These are phyloP conservation scores for Umimayanthus chanpuru DNA, from an alignment of 92 coral and sea anemone species.

Conservation along the genomic window DNA sequence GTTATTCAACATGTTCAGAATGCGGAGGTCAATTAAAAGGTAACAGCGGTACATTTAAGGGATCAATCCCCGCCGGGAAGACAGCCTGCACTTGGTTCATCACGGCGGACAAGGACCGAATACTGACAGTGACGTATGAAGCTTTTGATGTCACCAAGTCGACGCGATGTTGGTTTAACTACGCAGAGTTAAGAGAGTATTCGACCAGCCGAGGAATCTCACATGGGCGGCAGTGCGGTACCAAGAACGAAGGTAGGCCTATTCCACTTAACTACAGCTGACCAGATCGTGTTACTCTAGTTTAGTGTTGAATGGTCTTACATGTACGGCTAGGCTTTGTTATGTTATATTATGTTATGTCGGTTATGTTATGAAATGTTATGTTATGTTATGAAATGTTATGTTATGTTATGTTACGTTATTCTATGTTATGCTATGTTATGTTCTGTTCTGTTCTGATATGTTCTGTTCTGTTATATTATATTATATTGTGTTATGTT, in stretches of 20 bases:
- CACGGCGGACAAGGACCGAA: conserved; percentile 5
- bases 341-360: too few species aligned
- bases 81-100: conserved; percentile 30
- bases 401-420: not conserved
- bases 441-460: too few species aligned
- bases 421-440: too few species aligned
- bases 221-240: conserved; percentile 33
- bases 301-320: too few species aligned
- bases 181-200: conserved; percentile 21
- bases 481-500: too few species aligned
- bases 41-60: conserved; percentile 9
- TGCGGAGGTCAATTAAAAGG: conserved; percentile 25
- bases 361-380: too few species aligned
- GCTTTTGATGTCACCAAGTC: conserved; percentile 26
- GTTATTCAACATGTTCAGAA: not conserved
- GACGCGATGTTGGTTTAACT: conserved; percentile 8
- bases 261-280: not conserved
- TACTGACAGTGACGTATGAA: conserved; percentile 13
- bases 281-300: too few species aligned
- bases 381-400: not conserved
- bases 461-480: too few species aligned
- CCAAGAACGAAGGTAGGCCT: conserved; percentile 14
- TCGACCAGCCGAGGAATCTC: not conserved
- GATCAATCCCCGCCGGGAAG: conserved; percentile 2
- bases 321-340: too few species aligned